These are phyloP conservation scores for Eupithecia centaureata DNA, from an alignment of 2,888 invertebrate genomes.

Conservation along the genomic window DNA sequence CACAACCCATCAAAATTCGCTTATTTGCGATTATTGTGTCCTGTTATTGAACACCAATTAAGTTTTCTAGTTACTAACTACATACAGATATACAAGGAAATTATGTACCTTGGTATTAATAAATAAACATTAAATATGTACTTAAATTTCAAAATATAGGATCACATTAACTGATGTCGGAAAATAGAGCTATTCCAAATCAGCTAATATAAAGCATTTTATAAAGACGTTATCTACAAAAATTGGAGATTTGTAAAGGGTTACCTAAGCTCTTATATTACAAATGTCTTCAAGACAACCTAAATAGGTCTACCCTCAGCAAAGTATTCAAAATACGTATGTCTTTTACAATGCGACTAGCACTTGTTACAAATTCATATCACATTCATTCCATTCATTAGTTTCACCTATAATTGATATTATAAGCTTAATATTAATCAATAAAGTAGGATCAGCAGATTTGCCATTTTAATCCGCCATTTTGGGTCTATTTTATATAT, in stretches of 20 bases:
- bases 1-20: slow-evolving; percentile 1
- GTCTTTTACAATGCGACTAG: slow-evolving; percentile 30
- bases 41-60: not conserved
- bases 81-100: not conserved
- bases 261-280: slow-evolving; percentile 29
- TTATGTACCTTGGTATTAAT: not conserved
- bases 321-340: slow-evolving; percentile 26
- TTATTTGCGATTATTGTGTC: not conserved
- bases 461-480: not conserved
- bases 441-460: not conserved
- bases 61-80: not conserved
- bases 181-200: slow-evolving; percentile 11
- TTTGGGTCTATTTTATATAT: too few species aligned
- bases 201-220: slow-evolving; percentile 15
- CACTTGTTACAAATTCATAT: slow-evolving; percentile 21
- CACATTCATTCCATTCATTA: slow-evolving; percentile 17
- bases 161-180: slow-evolving; percentile 14
- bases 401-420: slow-evolving; percentile 9
- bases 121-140: slow-evolving; percentile 7
- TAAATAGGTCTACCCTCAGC: slow-evolving; percentile 15
- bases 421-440: not conserved
- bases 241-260: slow-evolving; percentile 21
- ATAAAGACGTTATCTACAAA: slow-evolving; percentile 7
- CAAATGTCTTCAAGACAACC: slow-evolving; percentile 22
- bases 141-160: not conserved